Conservation (phyloP, 2,888 invertebrate genomes). For the Steromphala cineraria region DNA sequence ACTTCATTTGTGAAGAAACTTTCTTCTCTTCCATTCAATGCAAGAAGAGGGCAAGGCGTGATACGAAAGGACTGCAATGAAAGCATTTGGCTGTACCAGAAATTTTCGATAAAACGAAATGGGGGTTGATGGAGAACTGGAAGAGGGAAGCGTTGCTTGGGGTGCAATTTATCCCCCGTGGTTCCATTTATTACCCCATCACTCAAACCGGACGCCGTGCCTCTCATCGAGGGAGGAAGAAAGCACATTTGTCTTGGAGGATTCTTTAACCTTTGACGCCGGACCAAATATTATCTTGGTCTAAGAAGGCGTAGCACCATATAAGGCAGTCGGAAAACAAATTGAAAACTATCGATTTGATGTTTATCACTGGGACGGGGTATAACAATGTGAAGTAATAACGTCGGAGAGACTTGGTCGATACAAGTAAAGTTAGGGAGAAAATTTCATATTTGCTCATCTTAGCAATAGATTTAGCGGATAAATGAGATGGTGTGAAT, state of each 20-base stretch:
- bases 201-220: neutral
- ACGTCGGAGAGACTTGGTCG: neutral
- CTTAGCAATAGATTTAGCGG: neutral
- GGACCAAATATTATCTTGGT: constrained; percentile 14
- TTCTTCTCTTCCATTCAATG: neutral
- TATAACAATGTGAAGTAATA: constrained; percentile 12
- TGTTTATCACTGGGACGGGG: constrained; percentile 20
- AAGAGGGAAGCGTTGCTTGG: neutral
- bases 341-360: constrained; percentile 24
- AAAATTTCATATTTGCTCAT: constrained; percentile 11
- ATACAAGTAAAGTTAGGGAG: neutral
- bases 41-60: too few species aligned
- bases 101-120: neutral
- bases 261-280: constrained; percentile 18
- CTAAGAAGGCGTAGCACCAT: constrained; percentile 7
- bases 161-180: neutral
- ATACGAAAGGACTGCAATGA: neutral
- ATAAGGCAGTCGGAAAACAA: constrained; percentile 14
- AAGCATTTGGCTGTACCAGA: constrained; percentile 9
- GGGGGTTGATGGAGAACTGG: neutral
- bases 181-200: constrained; percentile 14
- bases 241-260: neutral
- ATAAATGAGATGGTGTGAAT: neutral
- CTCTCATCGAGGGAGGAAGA: neutral
- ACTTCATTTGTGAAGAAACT: neutral